A percentile compares a stretch with the other conserved stretches of the same genome.
phyloP scores from a whole-genome alignment of 2,797 vertebrate genomes.

The Sternotherus odoratus region DNA sequence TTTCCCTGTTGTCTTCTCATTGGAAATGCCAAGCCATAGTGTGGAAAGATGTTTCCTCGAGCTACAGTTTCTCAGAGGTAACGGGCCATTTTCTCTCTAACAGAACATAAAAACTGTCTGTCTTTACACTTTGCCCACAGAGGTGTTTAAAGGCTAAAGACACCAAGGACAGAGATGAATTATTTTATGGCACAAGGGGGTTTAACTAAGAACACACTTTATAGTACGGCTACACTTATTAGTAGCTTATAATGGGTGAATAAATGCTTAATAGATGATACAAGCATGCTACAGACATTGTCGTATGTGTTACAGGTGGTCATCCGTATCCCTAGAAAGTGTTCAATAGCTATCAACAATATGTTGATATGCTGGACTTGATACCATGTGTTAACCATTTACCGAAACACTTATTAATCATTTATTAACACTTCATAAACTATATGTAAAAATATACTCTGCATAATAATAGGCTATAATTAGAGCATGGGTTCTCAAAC shows the following conservation, averaged over 20 bases:
- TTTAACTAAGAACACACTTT: background rate
- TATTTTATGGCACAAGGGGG: background rate
- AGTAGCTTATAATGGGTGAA: background rate
- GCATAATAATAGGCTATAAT: background rate
- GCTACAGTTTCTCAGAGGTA: background rate
- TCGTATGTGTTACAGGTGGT: background rate
- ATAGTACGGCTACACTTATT: background rate
- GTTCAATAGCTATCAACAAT: background rate
- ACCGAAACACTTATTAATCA: background rate
- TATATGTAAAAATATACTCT: background rate
- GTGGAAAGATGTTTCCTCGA: background rate
- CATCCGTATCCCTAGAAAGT: background rate
- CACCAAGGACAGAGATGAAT: background rate
- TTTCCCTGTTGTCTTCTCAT: background rate
- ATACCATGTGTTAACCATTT: background rate
- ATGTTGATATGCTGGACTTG: background rate
- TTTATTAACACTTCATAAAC: background rate
- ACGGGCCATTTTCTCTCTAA: background rate
- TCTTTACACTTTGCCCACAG: background rate
- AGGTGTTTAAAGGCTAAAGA: background rate
- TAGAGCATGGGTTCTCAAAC: background rate
- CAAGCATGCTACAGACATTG: background rate
- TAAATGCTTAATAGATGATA: background rate
- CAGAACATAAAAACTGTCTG: background rate
- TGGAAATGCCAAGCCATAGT: background rate